These are phyloP conservation scores for Sebastes jordani DNA, from an alignment of 2,797 vertebrate species.

Conservation along the genomic window DNA sequence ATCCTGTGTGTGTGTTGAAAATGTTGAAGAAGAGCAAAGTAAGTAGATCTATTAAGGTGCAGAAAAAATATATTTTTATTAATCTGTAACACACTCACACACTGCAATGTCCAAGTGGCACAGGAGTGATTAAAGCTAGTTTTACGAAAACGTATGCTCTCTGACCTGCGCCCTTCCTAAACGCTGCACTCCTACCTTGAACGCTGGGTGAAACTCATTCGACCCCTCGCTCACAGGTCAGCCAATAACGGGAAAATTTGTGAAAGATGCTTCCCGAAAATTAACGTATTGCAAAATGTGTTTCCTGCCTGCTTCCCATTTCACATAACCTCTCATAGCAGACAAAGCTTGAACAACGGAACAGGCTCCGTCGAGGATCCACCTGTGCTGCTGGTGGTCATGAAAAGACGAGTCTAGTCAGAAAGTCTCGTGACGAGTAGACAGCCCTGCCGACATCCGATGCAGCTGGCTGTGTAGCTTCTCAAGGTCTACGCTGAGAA, in stretches of 20 bases:
- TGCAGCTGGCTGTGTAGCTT: conserved; percentile 70
- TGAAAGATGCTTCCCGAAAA: conserved; percentile 85
- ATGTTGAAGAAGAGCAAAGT: background rate
- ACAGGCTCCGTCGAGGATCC: conserved; percentile 61
- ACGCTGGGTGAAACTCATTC: conserved; percentile 74
- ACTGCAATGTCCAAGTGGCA: conserved; percentile 30
- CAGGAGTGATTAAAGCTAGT: conserved; percentile 64
- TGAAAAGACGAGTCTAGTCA: conserved; percentile 63
- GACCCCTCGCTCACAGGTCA: conserved; percentile 74
- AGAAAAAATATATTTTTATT: background rate
- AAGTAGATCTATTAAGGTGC: background rate
- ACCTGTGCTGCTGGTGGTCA: conserved; percentile 66
- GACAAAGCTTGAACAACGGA: conserved; percentile 37
- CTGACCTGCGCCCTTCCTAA: conserved; percentile 74
- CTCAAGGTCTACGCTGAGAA: conserved; percentile 71
- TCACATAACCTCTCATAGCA: conserved; percentile 69
- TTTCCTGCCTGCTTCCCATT: conserved; percentile 78
- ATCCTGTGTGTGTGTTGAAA: conserved; percentile 2
- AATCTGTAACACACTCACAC: background rate
- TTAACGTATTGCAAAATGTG: conserved; percentile 85
- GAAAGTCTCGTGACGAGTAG: conserved; percentile 55
- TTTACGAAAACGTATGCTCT: conserved; percentile 66
- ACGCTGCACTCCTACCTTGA: conserved; percentile 77
- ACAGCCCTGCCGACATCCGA: conserved; percentile 68
- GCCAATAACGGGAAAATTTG: conserved; percentile 82